phyloP scores from a whole-genome alignment of 2,888 invertebrate genomes.

The Hydraecia micacea region DNA sequence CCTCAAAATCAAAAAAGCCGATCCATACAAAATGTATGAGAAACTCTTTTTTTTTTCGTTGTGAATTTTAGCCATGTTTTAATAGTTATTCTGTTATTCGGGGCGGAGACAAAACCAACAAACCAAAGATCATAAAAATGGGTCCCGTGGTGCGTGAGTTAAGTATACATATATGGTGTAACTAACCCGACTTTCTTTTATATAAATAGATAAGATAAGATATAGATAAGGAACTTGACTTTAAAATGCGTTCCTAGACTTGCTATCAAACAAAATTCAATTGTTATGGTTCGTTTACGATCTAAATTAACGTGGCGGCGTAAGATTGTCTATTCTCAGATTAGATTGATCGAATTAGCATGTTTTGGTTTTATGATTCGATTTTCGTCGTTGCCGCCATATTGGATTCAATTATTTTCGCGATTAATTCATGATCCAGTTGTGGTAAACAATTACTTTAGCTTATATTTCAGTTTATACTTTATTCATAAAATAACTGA shows the following conservation, averaged over 20 bases:
- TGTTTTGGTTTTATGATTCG: constrained; percentile 47
- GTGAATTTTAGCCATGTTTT: no score
- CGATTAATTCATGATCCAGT: not conserved
- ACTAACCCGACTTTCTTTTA: no score
- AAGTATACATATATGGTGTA: no score
- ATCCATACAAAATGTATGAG: no score
- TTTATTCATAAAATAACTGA: not conserved
- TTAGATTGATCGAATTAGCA: constrained; percentile 40
- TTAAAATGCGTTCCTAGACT: not conserved
- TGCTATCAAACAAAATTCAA: constrained; percentile 57
- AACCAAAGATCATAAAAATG: no score
- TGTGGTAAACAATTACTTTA: constrained; percentile 10
- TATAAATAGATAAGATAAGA: no score
- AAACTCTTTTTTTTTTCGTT: no score
- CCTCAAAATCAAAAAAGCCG: no score
- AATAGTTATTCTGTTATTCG: not conserved
- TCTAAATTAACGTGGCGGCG: constrained; percentile 63
- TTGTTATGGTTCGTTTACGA: constrained; percentile 67
- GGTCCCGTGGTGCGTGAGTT: no score
- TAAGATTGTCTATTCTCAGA: constrained; percentile 35
- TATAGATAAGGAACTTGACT: not conserved
- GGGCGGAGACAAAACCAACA: no score
- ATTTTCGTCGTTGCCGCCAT: constrained; percentile 31
- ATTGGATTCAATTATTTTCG: constrained; percentile 29
- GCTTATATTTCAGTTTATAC: not conserved